phyloP scores from a whole-genome alignment of 2,113 vertebrate genomes.

The Mustela lutreola region DNA sequence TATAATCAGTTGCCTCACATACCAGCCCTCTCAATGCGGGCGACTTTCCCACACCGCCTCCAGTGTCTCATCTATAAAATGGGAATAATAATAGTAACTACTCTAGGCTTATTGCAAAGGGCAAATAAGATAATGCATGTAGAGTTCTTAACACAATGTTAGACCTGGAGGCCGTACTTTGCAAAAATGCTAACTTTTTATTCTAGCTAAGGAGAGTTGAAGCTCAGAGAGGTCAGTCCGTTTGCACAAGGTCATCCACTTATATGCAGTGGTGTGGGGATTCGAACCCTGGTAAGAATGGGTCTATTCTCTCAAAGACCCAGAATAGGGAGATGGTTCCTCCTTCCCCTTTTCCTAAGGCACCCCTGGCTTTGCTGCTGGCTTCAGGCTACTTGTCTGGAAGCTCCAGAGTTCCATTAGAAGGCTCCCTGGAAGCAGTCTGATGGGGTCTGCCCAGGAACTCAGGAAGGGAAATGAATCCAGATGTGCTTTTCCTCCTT shows the following conservation, averaged over 20 bases:
- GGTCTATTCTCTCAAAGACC: neutral
- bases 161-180: neutral
- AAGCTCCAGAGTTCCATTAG: neutral
- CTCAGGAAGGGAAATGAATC: neutral
- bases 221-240: neutral
- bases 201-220: neutral
- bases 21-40: no score
- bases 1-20: neutral
- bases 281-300: neutral
- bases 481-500: neutral
- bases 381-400: neutral
- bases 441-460: no score
- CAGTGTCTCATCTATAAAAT: neutral
- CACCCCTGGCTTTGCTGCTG: neutral
- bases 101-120: neutral
- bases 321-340: neutral
- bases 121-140: neutral
- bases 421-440: neutral
- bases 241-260: neutral
- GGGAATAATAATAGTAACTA: neutral
- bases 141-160: neutral
- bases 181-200: neutral
- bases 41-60: neutral
- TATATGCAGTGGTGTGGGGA: accelerated
- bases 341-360: neutral